Conservation (phyloP, 2,113 vertebrate genomes). For the Mesoclemmys tuberculata region DNA sequence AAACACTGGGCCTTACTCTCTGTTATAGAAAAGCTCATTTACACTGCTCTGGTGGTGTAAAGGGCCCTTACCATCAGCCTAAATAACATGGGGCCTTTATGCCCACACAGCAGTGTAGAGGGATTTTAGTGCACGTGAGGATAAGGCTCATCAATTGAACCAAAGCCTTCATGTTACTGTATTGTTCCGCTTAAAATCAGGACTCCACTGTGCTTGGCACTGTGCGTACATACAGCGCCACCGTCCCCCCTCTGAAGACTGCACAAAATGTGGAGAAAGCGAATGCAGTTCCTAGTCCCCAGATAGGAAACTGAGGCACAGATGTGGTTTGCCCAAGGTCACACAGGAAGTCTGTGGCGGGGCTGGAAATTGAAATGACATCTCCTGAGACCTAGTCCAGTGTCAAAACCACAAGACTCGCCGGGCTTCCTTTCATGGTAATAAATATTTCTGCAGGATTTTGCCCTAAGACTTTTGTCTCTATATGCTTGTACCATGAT, state of each 20-base stretch:
- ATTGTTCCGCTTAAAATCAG: background rate
- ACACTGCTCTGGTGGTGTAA: background rate
- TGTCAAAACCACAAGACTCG: background rate
- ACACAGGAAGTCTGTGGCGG: background rate
- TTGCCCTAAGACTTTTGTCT: background rate
- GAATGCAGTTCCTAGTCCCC: background rate
- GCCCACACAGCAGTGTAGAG: rapidly evolving
- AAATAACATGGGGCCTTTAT: background rate
- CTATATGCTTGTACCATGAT: background rate
- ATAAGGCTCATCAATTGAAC: background rate
- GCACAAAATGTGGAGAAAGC: background rate
- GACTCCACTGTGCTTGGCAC: background rate
- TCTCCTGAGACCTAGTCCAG: background rate
- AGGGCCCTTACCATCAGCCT: background rate
- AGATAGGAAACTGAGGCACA: background rate
- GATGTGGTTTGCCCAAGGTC: background rate
- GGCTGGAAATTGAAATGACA: background rate
- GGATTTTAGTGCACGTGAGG: rapidly evolving
- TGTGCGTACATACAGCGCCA: background rate
- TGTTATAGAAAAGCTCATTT: background rate
- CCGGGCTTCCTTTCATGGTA: background rate
- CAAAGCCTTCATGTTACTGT: rapidly evolving
- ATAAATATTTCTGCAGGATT: background rate
- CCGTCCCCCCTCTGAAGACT: background rate
- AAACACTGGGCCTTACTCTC: background rate